Base-by-base conservation (phyloP, 2,797 vertebrate species). In the Sebastes hopkinsi region DNA sequence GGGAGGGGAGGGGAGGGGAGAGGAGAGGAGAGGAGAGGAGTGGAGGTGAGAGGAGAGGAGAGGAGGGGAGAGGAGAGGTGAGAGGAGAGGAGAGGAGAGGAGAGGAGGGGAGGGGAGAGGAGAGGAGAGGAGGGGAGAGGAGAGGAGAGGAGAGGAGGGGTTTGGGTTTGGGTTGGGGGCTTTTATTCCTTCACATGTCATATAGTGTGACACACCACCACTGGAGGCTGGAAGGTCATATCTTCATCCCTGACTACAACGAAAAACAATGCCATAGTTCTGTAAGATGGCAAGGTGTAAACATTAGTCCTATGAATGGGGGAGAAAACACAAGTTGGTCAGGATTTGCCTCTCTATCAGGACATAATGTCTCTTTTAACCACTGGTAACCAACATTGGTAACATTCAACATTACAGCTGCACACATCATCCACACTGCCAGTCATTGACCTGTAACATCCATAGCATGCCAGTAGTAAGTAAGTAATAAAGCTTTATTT, bases 1-100 rank as follows among this genome's bases (percentile, higher is more conserved):
- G n/a, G n/a, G n/a, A n/a, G n/a, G n/a, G n/a, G n/a, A 6, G 1
- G 96, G 30, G 94, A 96, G 96, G 98, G 98, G 86, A 30, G 30
- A 30, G 29, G 29, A 29, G 29, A 6, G 29, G 27, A 27, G 27
- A 4, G 27, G 27, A 27, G 27, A 27, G 25, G 36, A 32, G 32
- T 1, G 11, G 36, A 12, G 29, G 0, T 23, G 23, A 23, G 23
- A 23, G 23, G 27, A 27, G 27, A 0, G 5, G 27, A 27, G 29
- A 29, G 29, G 29, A 30, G 29, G 1, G 1, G 38, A 34, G 32
- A 2, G 0, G 29, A n/a, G n/a, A n/a, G n/a, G n/a, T n/a, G n/a
- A n/a, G n/a, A n/a, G n/a, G n/a, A n/a, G n/a, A n/a, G n/a, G n/a
- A n/a, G 23, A 23, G 1, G 29, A 29, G 29, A 1, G 27, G 27